phyloP scores from a whole-genome alignment of 2,113 vertebrate species.

The Corvus moneduloides region DNA sequence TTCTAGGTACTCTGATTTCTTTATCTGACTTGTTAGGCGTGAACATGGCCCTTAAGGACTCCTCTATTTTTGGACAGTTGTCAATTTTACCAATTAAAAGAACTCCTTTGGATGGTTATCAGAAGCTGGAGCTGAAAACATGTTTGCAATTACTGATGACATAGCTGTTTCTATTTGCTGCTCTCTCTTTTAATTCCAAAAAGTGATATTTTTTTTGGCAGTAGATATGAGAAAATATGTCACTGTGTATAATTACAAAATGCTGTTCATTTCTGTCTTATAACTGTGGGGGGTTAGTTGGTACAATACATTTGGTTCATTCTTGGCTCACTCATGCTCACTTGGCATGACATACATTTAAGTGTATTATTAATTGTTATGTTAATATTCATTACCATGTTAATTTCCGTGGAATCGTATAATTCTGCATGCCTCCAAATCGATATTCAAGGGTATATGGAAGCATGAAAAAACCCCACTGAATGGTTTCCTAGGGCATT shows the following conservation, averaged over 20 bases:
- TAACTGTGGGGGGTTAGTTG: slow-evolving; percentile 28
- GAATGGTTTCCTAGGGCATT: neutral
- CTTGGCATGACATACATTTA: slow-evolving; percentile 14
- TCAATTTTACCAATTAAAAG: slow-evolving; percentile 62
- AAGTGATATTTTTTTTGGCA: slow-evolving; percentile 63
- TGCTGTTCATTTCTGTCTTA: slow-evolving; percentile 47
- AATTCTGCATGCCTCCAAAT: neutral
- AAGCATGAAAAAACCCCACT: neutral
- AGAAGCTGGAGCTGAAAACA: slow-evolving; percentile 36
- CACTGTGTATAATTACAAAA: slow-evolving; percentile 63
- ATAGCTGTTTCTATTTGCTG: slow-evolving; percentile 68
- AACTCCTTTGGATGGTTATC: slow-evolving; percentile 54
- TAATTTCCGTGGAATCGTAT: slow-evolving; percentile 21
- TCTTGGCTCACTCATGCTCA: slow-evolving; percentile 24
- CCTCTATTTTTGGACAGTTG: slow-evolving; percentile 40
- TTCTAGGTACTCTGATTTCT: neutral
- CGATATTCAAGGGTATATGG: neutral
- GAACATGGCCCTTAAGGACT: slow-evolving; percentile 13
- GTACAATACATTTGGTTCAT: slow-evolving; percentile 27
- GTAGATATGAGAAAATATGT: slow-evolving; percentile 59
- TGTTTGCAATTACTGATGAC: slow-evolving; percentile 66
- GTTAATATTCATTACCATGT: slow-evolving; percentile 36
- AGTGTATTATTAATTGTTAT: slow-evolving; percentile 55
- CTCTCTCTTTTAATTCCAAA: slow-evolving; percentile 65
- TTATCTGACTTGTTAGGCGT: slow-evolving; percentile 17